Conservation (phyloP, 2,797 vertebrate species). For the Poliocrania exsul region DNA sequence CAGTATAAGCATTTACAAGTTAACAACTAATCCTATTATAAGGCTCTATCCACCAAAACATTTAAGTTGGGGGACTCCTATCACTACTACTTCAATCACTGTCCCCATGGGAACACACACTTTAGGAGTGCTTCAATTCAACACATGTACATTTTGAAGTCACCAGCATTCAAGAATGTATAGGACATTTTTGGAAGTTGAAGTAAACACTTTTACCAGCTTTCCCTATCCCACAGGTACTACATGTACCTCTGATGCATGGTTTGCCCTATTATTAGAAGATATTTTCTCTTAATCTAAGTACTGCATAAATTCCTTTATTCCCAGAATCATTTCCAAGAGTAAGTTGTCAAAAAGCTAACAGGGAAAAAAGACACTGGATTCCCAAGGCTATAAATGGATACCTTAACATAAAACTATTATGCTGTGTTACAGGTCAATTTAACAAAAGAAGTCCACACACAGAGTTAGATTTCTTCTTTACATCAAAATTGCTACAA, state of each 20-base stretch:
- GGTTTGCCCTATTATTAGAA: conserved; percentile 12
- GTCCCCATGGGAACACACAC: background rate
- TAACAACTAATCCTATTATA: background rate
- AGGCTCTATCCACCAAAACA: background rate
- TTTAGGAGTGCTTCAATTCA: background rate
- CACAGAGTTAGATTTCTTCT: conserved; percentile 62
- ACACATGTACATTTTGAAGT: background rate
- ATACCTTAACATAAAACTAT: conserved; percentile 25
- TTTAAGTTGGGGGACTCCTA: background rate
- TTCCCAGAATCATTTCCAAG: conserved; percentile 60
- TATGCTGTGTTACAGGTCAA: conserved; percentile 11
- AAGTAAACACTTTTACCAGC: background rate
- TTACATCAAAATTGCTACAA: conserved; percentile 76
- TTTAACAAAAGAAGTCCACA: conserved; percentile 55
- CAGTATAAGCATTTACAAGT: background rate
- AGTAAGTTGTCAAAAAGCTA: conserved; percentile 17
- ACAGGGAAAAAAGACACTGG: conserved; percentile 1
- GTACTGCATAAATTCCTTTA: conserved; percentile 29
- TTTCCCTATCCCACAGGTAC: conserved; percentile 1
- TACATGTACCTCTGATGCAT: background rate
- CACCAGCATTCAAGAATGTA: background rate
- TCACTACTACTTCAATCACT: background rate
- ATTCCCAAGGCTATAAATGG: conserved; percentile 64
- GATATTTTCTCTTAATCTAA: background rate
- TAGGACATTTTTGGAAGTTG: background rate